Conservation (phyloP, 1,140 invertebrate genomes). For the Cyrtorhinus lividipennis region DNA sequence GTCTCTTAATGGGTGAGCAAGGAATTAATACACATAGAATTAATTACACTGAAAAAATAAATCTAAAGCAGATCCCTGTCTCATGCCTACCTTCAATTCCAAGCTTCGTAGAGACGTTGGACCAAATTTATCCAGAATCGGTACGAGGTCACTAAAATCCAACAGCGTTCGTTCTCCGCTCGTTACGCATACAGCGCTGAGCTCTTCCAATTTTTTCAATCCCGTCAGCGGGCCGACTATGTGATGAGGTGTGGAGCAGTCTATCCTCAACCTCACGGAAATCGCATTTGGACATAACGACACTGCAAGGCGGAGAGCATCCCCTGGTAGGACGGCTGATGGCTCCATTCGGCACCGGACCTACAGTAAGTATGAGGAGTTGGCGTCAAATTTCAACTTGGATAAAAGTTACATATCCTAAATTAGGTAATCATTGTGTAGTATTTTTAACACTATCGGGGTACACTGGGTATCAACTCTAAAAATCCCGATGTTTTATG, state of each 20-base stretch:
- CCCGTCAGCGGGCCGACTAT: slow-evolving; percentile 22
- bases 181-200: slow-evolving; percentile 28
- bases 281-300: slow-evolving; percentile 25
- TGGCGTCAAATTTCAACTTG: too few relatives aligned
- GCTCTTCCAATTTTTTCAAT: slow-evolving; percentile 21
- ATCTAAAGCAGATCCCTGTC: too few relatives aligned
- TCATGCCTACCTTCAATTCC: slow-evolving; percentile 28
- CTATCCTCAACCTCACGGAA: slow-evolving; percentile 22
- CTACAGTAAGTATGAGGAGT: slow-evolving; percentile 21
- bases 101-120: slow-evolving; percentile 20
- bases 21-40: too few relatives aligned
- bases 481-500: too few relatives aligned
- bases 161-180: slow-evolving; percentile 26
- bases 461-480: too few relatives aligned
- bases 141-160: slow-evolving; percentile 26
- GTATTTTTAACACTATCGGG: too few relatives aligned
- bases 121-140: slow-evolving; percentile 25
- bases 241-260: slow-evolving; percentile 27
- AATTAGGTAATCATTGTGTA: too few relatives aligned
- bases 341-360: slow-evolving; percentile 25
- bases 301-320: slow-evolving; percentile 25
- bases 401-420: too few relatives aligned
- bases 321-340: slow-evolving; percentile 23
- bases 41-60: too few relatives aligned
- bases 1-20: too few relatives aligned